phyloP scores from a whole-genome alignment of 2,888 invertebrate species.

The Diadegma fenestrale region DNA sequence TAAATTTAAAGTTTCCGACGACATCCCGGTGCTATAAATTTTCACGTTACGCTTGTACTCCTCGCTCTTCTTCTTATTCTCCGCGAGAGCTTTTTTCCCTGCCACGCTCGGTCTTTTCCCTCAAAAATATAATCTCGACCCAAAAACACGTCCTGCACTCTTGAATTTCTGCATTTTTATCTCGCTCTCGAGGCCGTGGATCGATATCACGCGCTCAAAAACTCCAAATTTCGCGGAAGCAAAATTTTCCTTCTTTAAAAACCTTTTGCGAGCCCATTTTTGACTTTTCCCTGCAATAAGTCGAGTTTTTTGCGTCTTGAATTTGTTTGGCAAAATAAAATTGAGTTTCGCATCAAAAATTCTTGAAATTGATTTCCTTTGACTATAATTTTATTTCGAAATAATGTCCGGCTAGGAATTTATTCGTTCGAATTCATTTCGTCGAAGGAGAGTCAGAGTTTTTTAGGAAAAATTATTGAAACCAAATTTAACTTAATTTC shows the following conservation, averaged over 20 bases:
- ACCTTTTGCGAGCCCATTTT: too few species aligned
- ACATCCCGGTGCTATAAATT: slow-evolving; percentile 80
- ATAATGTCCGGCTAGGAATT: background rate
- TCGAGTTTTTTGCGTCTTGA: background rate
- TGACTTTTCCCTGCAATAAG: too few species aligned
- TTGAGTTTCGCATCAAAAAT: background rate
- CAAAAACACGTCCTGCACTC: slow-evolving; percentile 31
- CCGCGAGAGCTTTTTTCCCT: slow-evolving; percentile 3
- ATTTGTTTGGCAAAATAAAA: background rate
- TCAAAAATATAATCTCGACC: slow-evolving; percentile 46
- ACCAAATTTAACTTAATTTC: background rate
- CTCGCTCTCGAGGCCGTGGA: too few species aligned
- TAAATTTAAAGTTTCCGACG: slow-evolving; percentile 84
- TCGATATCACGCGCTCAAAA: too few species aligned
- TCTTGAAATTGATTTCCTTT: background rate
- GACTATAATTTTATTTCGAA: background rate
- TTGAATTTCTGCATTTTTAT: slow-evolving; percentile 3
- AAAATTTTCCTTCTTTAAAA: too few species aligned
- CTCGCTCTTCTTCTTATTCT: slow-evolving; percentile 43
- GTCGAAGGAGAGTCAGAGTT: background rate
- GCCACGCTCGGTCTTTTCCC: slow-evolving; percentile 49
- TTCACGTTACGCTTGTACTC: slow-evolving; percentile 72
- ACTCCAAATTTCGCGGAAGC: too few species aligned
- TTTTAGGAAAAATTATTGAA: background rate
- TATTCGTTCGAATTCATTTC: too few species aligned